These are phyloP conservation scores for Hippoglossus hippoglossus DNA, from an alignment of 2,797 vertebrate genomes.

Conservation along the genomic window DNA sequence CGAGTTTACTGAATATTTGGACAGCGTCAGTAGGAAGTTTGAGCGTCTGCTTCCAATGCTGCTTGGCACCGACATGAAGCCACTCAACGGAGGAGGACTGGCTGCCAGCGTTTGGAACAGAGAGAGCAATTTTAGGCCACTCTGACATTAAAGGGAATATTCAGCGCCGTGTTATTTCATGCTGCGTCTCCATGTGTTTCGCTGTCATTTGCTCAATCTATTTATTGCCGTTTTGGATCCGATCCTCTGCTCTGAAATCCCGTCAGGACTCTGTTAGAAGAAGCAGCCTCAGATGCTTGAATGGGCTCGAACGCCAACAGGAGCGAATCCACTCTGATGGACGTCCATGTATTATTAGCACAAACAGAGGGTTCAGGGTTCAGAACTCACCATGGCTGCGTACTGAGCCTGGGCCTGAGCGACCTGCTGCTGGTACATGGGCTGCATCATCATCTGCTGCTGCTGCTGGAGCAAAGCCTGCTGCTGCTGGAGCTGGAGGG, in stretches of 20 bases:
- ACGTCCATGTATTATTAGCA: not conserved
- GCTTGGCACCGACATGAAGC: slow-evolving; percentile 68
- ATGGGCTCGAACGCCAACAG: not conserved
- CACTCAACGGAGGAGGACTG: slow-evolving; percentile 37
- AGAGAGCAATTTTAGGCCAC: slow-evolving; percentile 62
- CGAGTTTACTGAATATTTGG: slow-evolving; percentile 71
- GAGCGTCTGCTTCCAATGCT: slow-evolving; percentile 76
- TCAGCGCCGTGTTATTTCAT: slow-evolving; percentile 55
- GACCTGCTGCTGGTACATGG: slow-evolving; percentile 63
- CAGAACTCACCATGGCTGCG: slow-evolving; percentile 89
- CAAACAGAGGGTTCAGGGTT: not conserved
- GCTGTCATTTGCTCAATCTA: slow-evolving; percentile 68
- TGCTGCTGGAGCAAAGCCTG: slow-evolving; percentile 56
- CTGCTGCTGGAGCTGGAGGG: slow-evolving; percentile 78
- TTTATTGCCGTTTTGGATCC: slow-evolving; percentile 63
- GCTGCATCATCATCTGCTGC: slow-evolving; percentile 70
- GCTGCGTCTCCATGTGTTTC: slow-evolving; percentile 75
- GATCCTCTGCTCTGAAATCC: slow-evolving; percentile 51
- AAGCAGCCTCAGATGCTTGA: not conserved
- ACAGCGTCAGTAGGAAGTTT: slow-evolving; percentile 70
- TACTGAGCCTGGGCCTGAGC: slow-evolving; percentile 80
- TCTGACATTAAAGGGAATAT: slow-evolving; percentile 70
- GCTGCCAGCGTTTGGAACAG: slow-evolving; percentile 70
- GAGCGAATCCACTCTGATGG: slow-evolving; percentile 14
- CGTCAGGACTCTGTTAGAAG: slow-evolving; percentile 29